Evolutionary conservation across 1,140 invertebrate species (phyloP).

Genomic region (Dendroctonus ponderosae): DNA sequence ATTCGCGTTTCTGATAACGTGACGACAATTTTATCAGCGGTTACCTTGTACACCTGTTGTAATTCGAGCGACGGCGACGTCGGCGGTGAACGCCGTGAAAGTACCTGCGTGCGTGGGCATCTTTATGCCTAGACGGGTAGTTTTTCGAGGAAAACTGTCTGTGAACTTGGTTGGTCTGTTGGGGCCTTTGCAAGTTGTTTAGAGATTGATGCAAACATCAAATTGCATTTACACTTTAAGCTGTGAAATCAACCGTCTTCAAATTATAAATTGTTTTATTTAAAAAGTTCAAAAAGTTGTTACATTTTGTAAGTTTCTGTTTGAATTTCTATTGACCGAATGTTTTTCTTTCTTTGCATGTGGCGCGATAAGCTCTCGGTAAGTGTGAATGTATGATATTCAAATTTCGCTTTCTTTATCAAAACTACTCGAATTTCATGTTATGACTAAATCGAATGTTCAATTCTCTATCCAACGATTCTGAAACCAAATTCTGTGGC

Average conservation of each 20-base stretch:
- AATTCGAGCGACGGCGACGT: neutral
- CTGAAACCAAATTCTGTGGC: no score
- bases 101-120: neutral
- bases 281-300: constrained; percentile 1
- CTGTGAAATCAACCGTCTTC: no score
- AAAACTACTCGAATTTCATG: no score
- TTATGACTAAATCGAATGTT: no score
- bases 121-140: neutral
- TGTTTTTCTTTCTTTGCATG: no score
- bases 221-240: no score
- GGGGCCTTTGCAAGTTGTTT: neutral
- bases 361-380: no score
- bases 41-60: constrained; percentile 14
- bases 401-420: no score
- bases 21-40: constrained; percentile 9
- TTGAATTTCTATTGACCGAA: no score
- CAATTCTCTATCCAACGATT: no score
- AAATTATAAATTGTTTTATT: neutral
- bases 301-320: no score
- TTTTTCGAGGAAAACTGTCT: neutral
- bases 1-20: constrained; percentile 12
- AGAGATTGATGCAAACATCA: neutral
- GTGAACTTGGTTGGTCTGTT: neutral
- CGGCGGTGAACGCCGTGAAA: constrained; percentile 2
- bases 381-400: no score